Evolutionary conservation across 2,888 invertebrate species (phyloP).

Genomic region (Oeneis ivallda): DNA sequence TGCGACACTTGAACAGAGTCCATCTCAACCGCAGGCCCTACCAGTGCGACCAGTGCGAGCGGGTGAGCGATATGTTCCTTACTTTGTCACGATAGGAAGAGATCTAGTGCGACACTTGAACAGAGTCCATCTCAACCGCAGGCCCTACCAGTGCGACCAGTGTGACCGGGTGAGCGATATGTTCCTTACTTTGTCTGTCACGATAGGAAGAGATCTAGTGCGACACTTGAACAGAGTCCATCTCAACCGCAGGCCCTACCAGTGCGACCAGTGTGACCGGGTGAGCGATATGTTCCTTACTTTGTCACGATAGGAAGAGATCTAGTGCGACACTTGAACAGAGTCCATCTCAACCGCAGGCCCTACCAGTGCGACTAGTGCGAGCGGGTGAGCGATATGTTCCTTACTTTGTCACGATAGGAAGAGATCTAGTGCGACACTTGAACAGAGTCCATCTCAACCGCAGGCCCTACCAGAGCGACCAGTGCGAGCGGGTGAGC

Average conservation of each 20-base stretch:
- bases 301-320: too few species aligned
- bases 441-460: conserved; percentile 67
- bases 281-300: conserved; percentile 8
- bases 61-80: conserved; percentile 7
- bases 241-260: conserved; percentile 61
- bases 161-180: conserved; percentile 17
- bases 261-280: conserved; percentile 52
- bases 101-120: conserved; percentile 63
- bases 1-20: conserved; percentile 61
- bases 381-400: conserved; percentile 12
- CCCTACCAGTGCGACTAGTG: conserved; percentile 60
- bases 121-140: conserved; percentile 64
- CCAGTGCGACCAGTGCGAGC: conserved; percentile 52
- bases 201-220: conserved; percentile 58
- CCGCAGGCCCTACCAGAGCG: conserved; percentile 62
- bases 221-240: conserved; percentile 65
- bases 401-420: too few species aligned
- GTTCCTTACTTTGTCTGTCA: too few species aligned
- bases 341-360: conserved; percentile 64
- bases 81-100: too few species aligned
- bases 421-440: conserved; percentile 60
- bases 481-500: conserved; percentile 38
- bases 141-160: conserved; percentile 61
- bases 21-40: conserved; percentile 66
- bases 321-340: conserved; percentile 60